A percentile compares a stretch with the other conserved stretches of the same genome.
These are phyloP conservation scores for Athripsodes cinereus DNA, from an alignment of 2,888 invertebrate genomes.

Conservation along the genomic window DNA sequence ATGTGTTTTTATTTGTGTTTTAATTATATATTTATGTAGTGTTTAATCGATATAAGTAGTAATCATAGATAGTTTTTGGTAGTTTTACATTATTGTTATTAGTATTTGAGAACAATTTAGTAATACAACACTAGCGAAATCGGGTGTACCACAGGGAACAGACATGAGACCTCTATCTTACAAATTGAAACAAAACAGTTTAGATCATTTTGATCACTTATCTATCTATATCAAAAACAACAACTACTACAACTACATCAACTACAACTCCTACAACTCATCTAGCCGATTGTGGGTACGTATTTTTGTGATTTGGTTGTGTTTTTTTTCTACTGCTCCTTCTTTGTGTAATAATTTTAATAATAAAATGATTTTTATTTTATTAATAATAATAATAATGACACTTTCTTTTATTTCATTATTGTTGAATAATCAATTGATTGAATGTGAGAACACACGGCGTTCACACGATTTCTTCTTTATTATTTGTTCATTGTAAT, in stretches of 20 bases:
- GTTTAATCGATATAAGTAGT: too few relatives aligned
- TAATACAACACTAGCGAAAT: background rate
- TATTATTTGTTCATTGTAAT: background rate
- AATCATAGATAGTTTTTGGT: too few relatives aligned
- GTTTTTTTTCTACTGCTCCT: too few relatives aligned
- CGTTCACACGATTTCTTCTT: too few relatives aligned
- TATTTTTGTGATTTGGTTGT: constrained; percentile 18
- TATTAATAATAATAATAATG: background rate
- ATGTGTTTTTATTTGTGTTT: too few relatives aligned
- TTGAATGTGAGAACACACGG: background rate
- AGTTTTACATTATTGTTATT: too few relatives aligned
- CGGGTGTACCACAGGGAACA: background rate
- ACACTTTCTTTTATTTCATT: background rate
- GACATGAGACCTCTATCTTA: background rate
- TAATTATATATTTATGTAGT: too few relatives aligned
- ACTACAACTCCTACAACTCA: background rate
- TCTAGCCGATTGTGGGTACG: constrained; percentile 10
- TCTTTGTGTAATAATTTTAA: background rate
- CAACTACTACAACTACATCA: background rate
- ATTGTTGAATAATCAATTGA: background rate
- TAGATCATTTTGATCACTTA: background rate
- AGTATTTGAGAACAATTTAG: too few relatives aligned
- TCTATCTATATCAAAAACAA: background rate
- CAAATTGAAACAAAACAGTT: background rate
- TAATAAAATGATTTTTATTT: background rate